phyloP scores from a whole-genome alignment of 53 echinoderm and acorn worm genomes.

The Patiria pectinifera region DNA sequence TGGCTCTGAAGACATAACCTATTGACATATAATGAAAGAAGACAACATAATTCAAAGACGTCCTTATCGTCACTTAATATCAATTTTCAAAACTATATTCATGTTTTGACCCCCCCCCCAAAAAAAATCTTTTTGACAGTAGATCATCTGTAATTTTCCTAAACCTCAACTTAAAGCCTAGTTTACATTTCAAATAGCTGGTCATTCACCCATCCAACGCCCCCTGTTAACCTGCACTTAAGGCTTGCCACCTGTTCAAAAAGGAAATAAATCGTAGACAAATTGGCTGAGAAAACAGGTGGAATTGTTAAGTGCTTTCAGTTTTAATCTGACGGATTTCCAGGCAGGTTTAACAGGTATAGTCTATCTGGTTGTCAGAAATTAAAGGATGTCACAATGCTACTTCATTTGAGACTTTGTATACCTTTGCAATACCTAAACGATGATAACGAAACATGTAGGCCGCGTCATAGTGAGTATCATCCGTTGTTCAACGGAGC shows the following conservation, averaged over 20 bases:
- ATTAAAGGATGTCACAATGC: not conserved
- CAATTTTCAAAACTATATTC: too few relatives aligned
- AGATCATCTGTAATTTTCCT: not conserved
- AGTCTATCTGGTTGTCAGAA: not conserved
- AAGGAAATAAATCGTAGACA: conserved; percentile 4
- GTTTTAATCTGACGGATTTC: conserved; percentile 34
- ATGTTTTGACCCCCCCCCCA: not conserved
- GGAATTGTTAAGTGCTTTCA: conserved; percentile 18
- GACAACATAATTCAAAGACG: too few relatives aligned
- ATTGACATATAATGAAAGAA: too few relatives aligned
- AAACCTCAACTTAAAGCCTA: not conserved
- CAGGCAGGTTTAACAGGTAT: not conserved
- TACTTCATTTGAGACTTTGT: not conserved
- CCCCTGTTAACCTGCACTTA: not conserved
- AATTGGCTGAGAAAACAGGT: conserved; percentile 34
- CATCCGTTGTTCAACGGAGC: too few relatives aligned
- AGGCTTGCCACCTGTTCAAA: conserved; percentile 1
- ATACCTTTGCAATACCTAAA: too few relatives aligned
- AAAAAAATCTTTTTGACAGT: not conserved
- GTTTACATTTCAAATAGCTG: not conserved
- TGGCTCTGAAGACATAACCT: too few relatives aligned
- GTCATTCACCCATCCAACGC: conserved; percentile 19
- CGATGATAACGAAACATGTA: too few relatives aligned
- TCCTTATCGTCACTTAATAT: too few relatives aligned
- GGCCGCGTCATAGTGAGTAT: too few relatives aligned